Conservation (phyloP, 2,113 vertebrate genomes). For the Cyanoliseus patagonus region DNA sequence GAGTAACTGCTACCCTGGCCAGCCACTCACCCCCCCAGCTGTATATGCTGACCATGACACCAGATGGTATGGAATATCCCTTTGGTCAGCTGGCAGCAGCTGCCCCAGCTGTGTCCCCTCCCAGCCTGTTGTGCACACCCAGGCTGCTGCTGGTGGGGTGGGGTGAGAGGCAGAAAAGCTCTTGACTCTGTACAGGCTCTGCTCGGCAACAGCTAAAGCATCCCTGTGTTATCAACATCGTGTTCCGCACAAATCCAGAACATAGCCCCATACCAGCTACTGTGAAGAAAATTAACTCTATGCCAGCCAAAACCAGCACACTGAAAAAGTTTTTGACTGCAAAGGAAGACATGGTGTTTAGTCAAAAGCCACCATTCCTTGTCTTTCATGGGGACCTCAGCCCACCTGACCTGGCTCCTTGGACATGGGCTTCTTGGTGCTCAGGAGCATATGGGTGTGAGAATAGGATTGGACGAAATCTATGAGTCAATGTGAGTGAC, state of each 20-base stretch:
- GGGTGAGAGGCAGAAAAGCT: neutral
- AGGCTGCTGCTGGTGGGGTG: accelerated
- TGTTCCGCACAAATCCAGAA: neutral
- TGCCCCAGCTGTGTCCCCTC: accelerated
- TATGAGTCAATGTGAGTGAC: neutral
- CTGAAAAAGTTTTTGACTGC: neutral
- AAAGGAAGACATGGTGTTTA: neutral
- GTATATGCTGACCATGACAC: neutral
- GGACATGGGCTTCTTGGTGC: neutral
- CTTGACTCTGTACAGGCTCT: accelerated
- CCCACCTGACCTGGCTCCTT: neutral
- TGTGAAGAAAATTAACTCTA: neutral
- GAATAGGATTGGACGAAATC: neutral
- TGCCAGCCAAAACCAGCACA: neutral
- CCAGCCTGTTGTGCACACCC: neutral
- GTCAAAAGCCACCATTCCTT: neutral
- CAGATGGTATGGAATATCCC: neutral
- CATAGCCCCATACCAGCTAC: neutral
- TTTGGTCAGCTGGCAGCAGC: neutral
- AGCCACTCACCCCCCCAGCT: neutral
- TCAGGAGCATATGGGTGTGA: accelerated
- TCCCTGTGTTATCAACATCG: neutral
- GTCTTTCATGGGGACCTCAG: neutral
- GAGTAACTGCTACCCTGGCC: neutral
- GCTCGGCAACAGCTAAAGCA: neutral